Percentiles rank a stretch among this genome's conserved stretches.
phyloP scores from a whole-genome alignment of 1,140 invertebrate species.

The Drosophila murphyi region DNA sequence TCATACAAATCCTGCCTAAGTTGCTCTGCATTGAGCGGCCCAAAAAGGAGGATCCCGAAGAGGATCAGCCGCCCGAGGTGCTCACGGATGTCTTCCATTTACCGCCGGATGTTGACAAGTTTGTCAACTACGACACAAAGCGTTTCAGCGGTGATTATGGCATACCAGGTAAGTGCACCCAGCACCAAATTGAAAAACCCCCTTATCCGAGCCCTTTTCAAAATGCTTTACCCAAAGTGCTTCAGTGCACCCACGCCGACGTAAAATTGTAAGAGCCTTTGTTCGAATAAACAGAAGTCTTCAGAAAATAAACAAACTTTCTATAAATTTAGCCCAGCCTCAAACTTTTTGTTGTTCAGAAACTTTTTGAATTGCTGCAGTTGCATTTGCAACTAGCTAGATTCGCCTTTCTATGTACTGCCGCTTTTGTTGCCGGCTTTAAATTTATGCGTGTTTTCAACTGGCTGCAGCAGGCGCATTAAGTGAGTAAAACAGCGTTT shows the following conservation, averaged over 20 bases:
- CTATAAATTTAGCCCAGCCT: conserved; percentile 49
- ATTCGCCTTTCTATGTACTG: conserved; percentile 10
- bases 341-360: conserved; percentile 61
- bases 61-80: conserved; percentile 89
- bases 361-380: conserved; percentile 49
- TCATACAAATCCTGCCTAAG: conserved; percentile 95
- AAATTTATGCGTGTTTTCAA: conserved; percentile 77
- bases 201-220: background rate
- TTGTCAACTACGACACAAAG: conserved; percentile 87
- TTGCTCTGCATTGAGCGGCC: conserved; percentile 94
- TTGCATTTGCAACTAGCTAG: conserved; percentile 10
- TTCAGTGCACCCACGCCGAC: background rate
- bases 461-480: conserved; percentile 64
- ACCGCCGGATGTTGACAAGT: conserved; percentile 89
- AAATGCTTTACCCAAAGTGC: background rate
- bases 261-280: conserved; percentile 30
- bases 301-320: conserved; percentile 53
- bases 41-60: conserved; percentile 89
- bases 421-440: conserved; percentile 24
- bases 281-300: conserved; percentile 25
- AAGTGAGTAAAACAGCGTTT: conserved; percentile 35
- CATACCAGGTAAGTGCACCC: conserved; percentile 86
- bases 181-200: background rate
- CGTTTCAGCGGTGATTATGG: conserved; percentile 90
- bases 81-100: conserved; percentile 90